Conservation (phyloP, 1,140 invertebrate genomes). For the Conus betulinus region DNA sequence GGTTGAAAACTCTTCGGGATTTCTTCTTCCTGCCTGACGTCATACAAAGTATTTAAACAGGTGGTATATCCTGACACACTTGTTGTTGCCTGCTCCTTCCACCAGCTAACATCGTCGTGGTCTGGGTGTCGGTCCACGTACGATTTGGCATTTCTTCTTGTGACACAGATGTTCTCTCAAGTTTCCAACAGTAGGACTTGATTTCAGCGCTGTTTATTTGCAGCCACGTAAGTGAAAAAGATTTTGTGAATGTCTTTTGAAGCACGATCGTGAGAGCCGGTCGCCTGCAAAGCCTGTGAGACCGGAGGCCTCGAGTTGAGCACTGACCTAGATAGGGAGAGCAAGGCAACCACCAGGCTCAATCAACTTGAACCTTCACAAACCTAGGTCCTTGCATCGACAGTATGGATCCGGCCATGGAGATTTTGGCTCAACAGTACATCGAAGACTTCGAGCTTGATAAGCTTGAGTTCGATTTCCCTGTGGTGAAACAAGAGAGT, state of each 20-base stretch:
- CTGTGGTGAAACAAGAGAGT: constrained; percentile 58
- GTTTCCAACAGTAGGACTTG: constrained; percentile 6
- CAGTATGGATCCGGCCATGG: constrained; percentile 34
- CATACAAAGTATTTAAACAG: constrained; percentile 58
- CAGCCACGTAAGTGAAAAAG: constrained; percentile 26
- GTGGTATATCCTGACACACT: constrained; percentile 62
- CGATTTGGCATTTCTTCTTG: constrained; percentile 48
- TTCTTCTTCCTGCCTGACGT: constrained; percentile 54
- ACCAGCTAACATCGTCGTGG: constrained; percentile 61
- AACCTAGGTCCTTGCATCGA: constrained; percentile 30
- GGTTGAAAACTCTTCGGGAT: constrained; percentile 47
- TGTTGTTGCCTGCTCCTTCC: constrained; percentile 68
- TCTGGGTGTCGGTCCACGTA: constrained; percentile 64
- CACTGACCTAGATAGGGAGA: constrained; percentile 50
- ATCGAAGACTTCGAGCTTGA: constrained; percentile 69
- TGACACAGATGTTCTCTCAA: constrained; percentile 26
- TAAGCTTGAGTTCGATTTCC: constrained; percentile 62
- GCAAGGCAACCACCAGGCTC: constrained; percentile 55
- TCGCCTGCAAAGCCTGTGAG: neutral
- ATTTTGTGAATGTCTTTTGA: constrained; percentile 29
- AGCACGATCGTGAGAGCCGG: constrained; percentile 17
- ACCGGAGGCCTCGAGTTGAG: constrained; percentile 35
- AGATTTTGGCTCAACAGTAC: constrained; percentile 67
- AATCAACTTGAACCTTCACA: constrained; percentile 36
- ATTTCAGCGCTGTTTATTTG: neutral